Evolutionary conservation across 2,797 vertebrate species (phyloP), one percentile per base, ranked within the genome.

Genomic region (Rhabdophis nuchalis): DNA sequence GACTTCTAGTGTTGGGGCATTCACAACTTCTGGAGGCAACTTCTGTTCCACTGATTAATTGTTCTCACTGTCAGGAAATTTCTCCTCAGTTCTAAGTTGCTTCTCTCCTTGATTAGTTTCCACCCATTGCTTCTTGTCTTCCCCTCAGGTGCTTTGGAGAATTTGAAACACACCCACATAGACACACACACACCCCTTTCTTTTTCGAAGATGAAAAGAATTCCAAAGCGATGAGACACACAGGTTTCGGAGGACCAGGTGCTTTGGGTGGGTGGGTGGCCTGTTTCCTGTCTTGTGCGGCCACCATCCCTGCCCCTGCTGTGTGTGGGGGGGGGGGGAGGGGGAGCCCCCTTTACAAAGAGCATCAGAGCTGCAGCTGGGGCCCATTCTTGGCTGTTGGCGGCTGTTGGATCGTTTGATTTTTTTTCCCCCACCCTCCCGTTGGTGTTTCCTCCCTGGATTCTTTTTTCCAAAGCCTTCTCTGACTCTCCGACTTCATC

Each of bases 301-400:
- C 29, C 2, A 2, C 68, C 68, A 41, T 64, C 61, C 61, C 68
- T 36, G 68, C 18, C 68, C 18, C 16, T 77, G 32, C 68, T 41
- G 8, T 36, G 18, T 5, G 1, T 1, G 32, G 0, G 5, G 25
- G 46, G 50, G 13, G 11, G 25, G 1, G 9, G 29, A 10, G 46
- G 20, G 41, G 14, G 25, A 32, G 6, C 29, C 85, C 50, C 4
- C 18, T 56, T 56, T 41, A 18, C 68, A 9, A 77, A 41, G 18
- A 10, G 8, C 3, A 16, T 10, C 32, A 4, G 2, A 20, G 68
- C 68, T 77, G 18, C 8, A 8, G 32, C 8, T 20, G 64, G n/a
- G 29, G n/a, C 16, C 20, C 32, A 20, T 4, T 36, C 32, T 20
- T 77, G 16, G 68, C 16, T 20, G 32, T n/a, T 0, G 2, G 12